Evolutionary conservation across 2,888 invertebrate species (phyloP).

Genomic region (Catonia carolina): DNA sequence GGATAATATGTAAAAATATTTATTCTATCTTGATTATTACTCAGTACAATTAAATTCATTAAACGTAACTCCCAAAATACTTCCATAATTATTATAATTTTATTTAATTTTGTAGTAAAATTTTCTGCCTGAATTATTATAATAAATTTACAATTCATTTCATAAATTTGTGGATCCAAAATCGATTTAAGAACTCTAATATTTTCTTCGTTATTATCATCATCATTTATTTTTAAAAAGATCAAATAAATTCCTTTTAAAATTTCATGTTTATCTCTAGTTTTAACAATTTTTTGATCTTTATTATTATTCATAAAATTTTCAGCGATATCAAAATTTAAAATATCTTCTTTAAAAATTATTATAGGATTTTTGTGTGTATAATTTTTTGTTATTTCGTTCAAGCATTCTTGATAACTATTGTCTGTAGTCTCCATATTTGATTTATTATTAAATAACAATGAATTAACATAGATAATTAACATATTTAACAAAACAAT

Average conservation of each 20-base stretch:
- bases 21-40: not conserved
- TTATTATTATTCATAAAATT: not conserved
- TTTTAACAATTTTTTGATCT: not conserved
- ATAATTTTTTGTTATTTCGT: no score
- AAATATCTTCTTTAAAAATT: not conserved
- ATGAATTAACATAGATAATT: no score
- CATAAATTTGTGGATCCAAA: no score
- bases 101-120: not conserved
- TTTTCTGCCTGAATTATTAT: no score
- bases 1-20: conserved; percentile 11
- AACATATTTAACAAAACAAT: no score
- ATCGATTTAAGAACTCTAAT: no score
- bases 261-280: not conserved
- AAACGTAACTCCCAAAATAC: conserved; percentile 1
- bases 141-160: no score
- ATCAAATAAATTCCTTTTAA: not conserved
- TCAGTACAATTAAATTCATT: not conserved
- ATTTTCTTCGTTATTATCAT: no score
- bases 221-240: not conserved
- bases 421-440: no score
- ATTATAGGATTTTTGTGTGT: not conserved
- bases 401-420: no score
- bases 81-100: not conserved
- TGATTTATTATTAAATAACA: no score
- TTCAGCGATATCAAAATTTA: not conserved